Percentiles rank a stretch among this genome's conserved stretches.
Evolutionary conservation across 2,888 invertebrate species (phyloP).

Genomic region (Dasypogon diadema): DNA sequence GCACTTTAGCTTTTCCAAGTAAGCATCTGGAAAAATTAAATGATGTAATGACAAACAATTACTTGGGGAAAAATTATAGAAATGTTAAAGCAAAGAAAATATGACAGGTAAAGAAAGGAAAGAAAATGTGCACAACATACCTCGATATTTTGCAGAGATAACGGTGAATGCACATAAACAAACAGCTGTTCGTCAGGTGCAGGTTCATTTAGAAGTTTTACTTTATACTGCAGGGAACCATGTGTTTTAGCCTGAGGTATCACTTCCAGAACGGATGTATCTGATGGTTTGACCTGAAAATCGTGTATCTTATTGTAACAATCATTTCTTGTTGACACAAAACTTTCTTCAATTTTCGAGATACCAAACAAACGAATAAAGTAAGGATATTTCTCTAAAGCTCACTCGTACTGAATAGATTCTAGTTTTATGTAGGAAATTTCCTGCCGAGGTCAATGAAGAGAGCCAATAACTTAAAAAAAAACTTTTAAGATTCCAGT

Average conservation of each 20-base stretch:
- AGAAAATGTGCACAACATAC: constrained; percentile 60
- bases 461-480: constrained; percentile 18
- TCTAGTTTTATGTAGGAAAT: constrained; percentile 10
- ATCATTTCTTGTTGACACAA: constrained; percentile 47
- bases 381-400: background rate
- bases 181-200: constrained; percentile 64
- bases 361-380: constrained; percentile 25
- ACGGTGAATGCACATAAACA: constrained; percentile 64
- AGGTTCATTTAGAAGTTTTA: constrained; percentile 62
- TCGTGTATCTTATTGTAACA: constrained; percentile 42
- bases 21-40: too few species aligned
- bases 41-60: background rate
- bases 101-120: constrained; percentile 15
- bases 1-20: too few species aligned
- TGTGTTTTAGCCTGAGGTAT: constrained; percentile 63
- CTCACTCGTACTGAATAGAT: background rate
- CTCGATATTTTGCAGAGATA: constrained; percentile 66
- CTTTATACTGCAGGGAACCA: constrained; percentile 65
- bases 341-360: constrained; percentile 25
- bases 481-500: constrained; percentile 24
- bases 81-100: background rate
- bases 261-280: constrained; percentile 63
- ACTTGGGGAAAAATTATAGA: background rate
- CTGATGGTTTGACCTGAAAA: constrained; percentile 66
- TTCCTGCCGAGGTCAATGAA: background rate